phyloP scores from a whole-genome alignment of 2,113 vertebrate genomes.

The Machaerirhynchus nigripectus region DNA sequence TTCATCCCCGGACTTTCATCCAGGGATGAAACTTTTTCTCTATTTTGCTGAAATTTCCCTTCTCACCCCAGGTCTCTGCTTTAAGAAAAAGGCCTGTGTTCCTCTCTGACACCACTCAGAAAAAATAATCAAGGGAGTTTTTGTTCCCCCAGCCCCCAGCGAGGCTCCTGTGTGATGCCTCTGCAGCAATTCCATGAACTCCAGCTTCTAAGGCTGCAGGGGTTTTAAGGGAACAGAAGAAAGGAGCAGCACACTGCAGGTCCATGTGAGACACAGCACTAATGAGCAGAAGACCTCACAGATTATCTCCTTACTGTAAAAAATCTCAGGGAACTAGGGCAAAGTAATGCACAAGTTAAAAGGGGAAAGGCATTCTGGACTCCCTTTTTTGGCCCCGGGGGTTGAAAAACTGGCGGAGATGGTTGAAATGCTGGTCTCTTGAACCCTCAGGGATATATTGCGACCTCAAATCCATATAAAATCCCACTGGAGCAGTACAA shows the following conservation, averaged over 20 bases:
- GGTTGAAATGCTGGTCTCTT: not conserved
- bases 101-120: not conserved
- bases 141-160: not conserved
- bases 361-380: not conserved
- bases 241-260: not conserved
- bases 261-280: not conserved
- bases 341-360: not conserved
- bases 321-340: not conserved
- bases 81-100: not conserved
- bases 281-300: not conserved
- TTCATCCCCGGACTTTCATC: not conserved
- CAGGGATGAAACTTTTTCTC: not conserved
- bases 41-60: not conserved
- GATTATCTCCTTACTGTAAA: not conserved
- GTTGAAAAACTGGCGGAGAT: not conserved
- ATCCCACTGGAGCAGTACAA: not conserved
- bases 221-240: not conserved
- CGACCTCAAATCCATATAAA: not conserved
- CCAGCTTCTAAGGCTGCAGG: not conserved
- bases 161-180: not conserved
- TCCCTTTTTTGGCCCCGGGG: not conserved
- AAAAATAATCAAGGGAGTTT: slow-evolving; percentile 4
- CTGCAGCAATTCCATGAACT: not conserved
- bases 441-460: not conserved
- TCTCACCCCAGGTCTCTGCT: not conserved